Evolutionary conservation across 2,888 invertebrate species (phyloP), one percentile per base, ranked within the genome.

Genomic region (Liodrosophila aerea): DNA sequence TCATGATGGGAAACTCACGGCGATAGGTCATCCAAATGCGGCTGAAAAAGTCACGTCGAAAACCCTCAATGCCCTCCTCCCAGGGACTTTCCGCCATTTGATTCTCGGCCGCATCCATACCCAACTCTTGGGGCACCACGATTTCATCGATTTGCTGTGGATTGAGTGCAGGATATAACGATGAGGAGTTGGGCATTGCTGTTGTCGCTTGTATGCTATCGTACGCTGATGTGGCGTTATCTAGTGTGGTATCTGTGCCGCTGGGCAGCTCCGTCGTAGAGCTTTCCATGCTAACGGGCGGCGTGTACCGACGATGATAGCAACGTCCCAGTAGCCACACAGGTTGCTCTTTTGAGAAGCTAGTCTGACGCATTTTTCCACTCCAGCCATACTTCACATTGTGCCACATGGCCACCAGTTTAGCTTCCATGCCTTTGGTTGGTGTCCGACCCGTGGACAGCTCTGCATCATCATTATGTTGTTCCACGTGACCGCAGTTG

Each of bases 301-400:
- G 92, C 54, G 93, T 92, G 40, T 92, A 89, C 85, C 94, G 95
- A 12, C 94, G 92, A 87, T 95, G 95, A 87, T 97, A 97, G 87
- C 95, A 95, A 56, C 94, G 92, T 0, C 97, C 97, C 22, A 97
- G 90, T 16, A 97, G 89, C 94, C 95, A 97, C 2, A 97, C 95
- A 0, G 97, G 96, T 67, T 95, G 95, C 90, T 96, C 96, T 90
- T 95, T 95, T 0, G 95, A 96, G 80, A 95, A 94, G 78, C 92
- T 93, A 1, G 94, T 93, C 22, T 76, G 76, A 75, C 93, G 93
- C 67, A 95, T 91, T 90, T 96, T 96, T 0, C 94, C 93, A 50
- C 94, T 93, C 95, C 95, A 96, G 91, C 94, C 96, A 90, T 96
- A 96, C 91, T 96, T 96, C 59, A 97, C 94, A 90, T 97, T 97